phyloP scores from a whole-genome alignment of 2,888 invertebrate species.

The Phorcus lineatus region DNA sequence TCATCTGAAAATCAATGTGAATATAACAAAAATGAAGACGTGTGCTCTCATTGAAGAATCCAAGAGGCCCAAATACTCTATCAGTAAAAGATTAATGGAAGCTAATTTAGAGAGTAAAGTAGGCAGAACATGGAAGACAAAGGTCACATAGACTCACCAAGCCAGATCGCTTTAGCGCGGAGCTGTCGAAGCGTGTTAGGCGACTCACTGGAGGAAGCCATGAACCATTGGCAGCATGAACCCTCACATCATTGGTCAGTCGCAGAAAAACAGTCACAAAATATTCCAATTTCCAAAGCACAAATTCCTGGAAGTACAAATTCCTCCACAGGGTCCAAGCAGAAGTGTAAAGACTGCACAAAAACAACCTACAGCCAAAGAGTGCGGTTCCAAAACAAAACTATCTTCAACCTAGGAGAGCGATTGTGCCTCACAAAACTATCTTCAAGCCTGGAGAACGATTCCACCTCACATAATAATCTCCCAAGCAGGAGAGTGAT shows the following conservation, averaged over 20 bases:
- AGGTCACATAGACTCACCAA: not conserved
- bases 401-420: too few relatives aligned
- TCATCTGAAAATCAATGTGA: too few relatives aligned
- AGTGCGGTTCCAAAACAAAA: not conserved
- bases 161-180: conserved; percentile 20
- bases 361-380: not conserved
- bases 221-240: not conserved
- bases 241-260: not conserved
- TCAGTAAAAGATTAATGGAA: too few relatives aligned
- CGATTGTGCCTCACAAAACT: not conserved
- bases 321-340: too few relatives aligned
- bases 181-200: conserved; percentile 16
- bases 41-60: too few relatives aligned
- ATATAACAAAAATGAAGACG: too few relatives aligned
- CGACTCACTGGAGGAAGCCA: conserved; percentile 16
- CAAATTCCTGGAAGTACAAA: too few relatives aligned
- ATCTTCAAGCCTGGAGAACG: too few relatives aligned
- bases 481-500: conserved; percentile 7
- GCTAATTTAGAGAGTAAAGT: too few relatives aligned
- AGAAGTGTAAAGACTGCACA: not conserved
- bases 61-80: too few relatives aligned
- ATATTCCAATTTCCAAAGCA: too few relatives aligned
- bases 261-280: too few relatives aligned
- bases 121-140: not conserved
- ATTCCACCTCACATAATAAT: conserved; percentile 1